Evolutionary conservation across 2,888 invertebrate species (phyloP).

Genomic region (Ochropleura plecta): DNA sequence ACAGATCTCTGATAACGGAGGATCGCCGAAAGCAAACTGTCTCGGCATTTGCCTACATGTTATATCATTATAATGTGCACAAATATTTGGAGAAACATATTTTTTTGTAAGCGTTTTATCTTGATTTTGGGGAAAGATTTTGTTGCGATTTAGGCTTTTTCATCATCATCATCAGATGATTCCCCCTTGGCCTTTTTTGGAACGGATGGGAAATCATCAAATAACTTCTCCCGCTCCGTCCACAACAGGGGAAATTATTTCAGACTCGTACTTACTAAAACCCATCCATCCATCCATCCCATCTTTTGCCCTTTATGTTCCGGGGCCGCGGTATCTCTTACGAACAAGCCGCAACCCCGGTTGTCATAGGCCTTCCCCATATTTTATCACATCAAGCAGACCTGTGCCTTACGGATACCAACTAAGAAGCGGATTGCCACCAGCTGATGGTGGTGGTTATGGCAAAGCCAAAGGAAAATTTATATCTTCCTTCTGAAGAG

Average conservation of each 20-base stretch:
- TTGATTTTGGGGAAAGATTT: not conserved
- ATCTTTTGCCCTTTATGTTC: too few species aligned
- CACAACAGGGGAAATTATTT: too few species aligned
- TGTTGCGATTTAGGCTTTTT: not conserved
- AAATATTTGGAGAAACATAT: slow-evolving; percentile 41
- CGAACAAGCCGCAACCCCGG: too few species aligned
- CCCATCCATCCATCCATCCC: too few species aligned
- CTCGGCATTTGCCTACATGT: slow-evolving; percentile 36
- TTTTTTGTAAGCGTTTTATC: slow-evolving; percentile 5
- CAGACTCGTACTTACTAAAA: too few species aligned
- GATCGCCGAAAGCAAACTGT: slow-evolving; percentile 56
- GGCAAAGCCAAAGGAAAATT: not conserved
- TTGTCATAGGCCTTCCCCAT: not conserved
- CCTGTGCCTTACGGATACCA: not conserved
- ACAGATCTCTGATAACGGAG: slow-evolving; percentile 58
- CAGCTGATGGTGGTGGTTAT: too few species aligned
- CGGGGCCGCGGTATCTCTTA: too few species aligned
- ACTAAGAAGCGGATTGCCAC: not conserved
- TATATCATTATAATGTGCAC: slow-evolving; percentile 28
- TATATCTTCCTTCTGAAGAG: not conserved
- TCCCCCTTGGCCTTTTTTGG: too few species aligned
- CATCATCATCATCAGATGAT: not conserved
- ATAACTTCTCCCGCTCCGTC: too few species aligned
- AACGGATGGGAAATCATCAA: too few species aligned
- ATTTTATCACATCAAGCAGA: not conserved